Conservation (phyloP, 1,140 invertebrate genomes). For the Brachionus paranguensis region DNA sequence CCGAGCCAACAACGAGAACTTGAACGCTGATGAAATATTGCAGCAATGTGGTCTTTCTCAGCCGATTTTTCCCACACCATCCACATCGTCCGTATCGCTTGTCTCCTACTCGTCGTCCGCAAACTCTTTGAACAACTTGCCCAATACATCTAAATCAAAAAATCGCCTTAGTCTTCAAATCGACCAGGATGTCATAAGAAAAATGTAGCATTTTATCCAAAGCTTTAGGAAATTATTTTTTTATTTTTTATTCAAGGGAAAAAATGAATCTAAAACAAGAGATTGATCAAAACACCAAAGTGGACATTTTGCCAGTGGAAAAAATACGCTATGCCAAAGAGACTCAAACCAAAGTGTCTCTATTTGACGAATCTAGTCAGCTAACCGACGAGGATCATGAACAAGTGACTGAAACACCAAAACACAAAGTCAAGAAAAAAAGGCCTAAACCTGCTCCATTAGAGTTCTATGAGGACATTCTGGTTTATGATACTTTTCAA, state of each 20-base stretch:
- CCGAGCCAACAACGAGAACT: neutral
- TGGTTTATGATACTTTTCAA: slow-evolving; percentile 36
- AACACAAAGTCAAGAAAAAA: slow-evolving; percentile 1
- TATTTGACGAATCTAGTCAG: neutral
- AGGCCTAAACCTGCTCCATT: neutral
- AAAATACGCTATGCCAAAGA: slow-evolving; percentile 37
- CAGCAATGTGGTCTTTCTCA: neutral
- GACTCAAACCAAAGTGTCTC: neutral
- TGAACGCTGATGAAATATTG: slow-evolving; percentile 24
- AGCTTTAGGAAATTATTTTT: neutral
- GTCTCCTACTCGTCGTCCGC: neutral
- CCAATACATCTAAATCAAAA: neutral
- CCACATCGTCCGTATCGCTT: neutral
- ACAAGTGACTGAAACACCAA: neutral
- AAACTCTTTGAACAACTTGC: neutral
- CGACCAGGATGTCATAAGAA: neutral
- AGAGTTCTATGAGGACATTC: slow-evolving; percentile 9
- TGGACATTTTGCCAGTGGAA: slow-evolving; percentile 22
- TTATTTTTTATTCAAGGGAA: neutral
- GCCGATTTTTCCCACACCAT: neutral
- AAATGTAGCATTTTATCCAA: neutral
- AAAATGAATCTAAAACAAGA: slow-evolving; percentile 10
- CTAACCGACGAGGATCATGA: neutral
- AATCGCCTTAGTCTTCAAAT: neutral
- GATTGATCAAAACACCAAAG: neutral